These are phyloP conservation scores for Papilio demoleus DNA, from an alignment of 2,888 invertebrate species.

Conservation along the genomic window DNA sequence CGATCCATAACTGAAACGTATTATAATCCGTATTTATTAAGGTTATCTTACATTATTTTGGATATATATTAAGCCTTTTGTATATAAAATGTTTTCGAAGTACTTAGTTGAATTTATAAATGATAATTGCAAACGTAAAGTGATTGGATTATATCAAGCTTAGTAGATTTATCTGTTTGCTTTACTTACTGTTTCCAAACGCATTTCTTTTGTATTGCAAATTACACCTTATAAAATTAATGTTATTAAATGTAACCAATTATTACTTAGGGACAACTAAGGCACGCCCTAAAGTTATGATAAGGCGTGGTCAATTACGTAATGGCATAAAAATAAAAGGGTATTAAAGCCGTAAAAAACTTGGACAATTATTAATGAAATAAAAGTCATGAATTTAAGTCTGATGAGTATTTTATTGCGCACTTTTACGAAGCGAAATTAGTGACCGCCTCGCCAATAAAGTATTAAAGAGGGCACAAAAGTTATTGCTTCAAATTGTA, in stretches of 20 bases:
- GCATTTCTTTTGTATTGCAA: too few relatives aligned
- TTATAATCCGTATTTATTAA: constrained; percentile 27
- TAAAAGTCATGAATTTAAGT: constrained; percentile 16
- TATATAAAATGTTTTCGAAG: constrained; percentile 11
- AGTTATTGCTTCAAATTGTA: constrained; percentile 32
- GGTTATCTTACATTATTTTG: constrained; percentile 25
- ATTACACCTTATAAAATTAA: neutral
- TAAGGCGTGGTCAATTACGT: constrained; percentile 8
- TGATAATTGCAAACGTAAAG: constrained; percentile 4
- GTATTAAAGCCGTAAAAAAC: constrained; percentile 8
- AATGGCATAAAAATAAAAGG: constrained; percentile 3
- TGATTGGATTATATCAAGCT: constrained; percentile 13
- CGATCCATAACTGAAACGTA: constrained; percentile 16
- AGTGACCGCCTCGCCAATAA: constrained; percentile 23
- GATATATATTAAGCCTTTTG: constrained; percentile 22
- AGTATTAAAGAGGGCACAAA: constrained; percentile 12
- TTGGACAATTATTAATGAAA: constrained; percentile 9
- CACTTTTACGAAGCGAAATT: constrained; percentile 34
- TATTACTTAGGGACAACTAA: neutral
- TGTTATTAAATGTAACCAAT: neutral
- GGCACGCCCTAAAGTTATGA: neutral
- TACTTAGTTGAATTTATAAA: constrained; percentile 1
- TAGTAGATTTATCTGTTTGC: constrained; percentile 2
- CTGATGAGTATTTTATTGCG: constrained; percentile 32
- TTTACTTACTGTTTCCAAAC: neutral